A percentile compares a stretch with the other conserved stretches of the same genome.
Evolutionary conservation across 2,888 invertebrate species (phyloP).

Genomic region (Caenorhabditis doughertyi): DNA sequence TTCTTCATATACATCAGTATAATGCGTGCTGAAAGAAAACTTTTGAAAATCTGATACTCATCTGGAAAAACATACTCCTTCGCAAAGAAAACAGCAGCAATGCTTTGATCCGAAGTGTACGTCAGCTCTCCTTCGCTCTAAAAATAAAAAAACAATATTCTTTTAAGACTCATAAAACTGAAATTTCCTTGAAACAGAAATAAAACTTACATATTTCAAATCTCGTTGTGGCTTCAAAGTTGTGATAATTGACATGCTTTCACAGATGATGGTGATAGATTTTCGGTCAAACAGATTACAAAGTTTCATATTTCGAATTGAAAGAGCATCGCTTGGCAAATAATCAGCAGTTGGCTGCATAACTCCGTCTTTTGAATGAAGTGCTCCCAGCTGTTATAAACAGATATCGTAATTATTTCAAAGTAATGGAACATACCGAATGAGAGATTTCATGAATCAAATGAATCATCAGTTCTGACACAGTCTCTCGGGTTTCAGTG

Average conservation of each 20-base stretch:
- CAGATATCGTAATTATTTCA: background rate
- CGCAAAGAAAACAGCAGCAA: slow-evolving; percentile 29
- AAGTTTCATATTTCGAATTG: slow-evolving; percentile 8
- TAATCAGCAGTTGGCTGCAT: background rate
- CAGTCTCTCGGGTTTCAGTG: background rate
- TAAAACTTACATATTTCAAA: slow-evolving; percentile 14
- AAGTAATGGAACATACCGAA: background rate
- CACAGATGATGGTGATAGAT: slow-evolving; percentile 14
- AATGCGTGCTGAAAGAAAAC: slow-evolving; percentile 1
- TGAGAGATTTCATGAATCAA: slow-evolving; percentile 31
- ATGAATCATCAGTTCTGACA: slow-evolving; percentile 1
- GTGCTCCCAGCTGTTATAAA: slow-evolving; percentile 23
- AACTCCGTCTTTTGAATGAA: slow-evolving; percentile 15
- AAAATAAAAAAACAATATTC: background rate
- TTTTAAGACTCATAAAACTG: too few species aligned
- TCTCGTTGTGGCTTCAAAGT: slow-evolving; percentile 10
- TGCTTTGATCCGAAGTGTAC: slow-evolving; percentile 24
- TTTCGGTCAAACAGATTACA: slow-evolving; percentile 1
- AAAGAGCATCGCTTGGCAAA: background rate
- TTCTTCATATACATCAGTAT: background rate
- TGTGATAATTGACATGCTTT: slow-evolving; percentile 34
- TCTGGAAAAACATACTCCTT: background rate
- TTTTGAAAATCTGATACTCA: background rate
- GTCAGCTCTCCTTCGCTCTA: slow-evolving; percentile 3
- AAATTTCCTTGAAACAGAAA: background rate